Evolutionary conservation across 2,888 invertebrate genomes (phyloP), one percentile per base, ranked within the genome.

Genomic region (Xanthorhoe designata): DNA sequence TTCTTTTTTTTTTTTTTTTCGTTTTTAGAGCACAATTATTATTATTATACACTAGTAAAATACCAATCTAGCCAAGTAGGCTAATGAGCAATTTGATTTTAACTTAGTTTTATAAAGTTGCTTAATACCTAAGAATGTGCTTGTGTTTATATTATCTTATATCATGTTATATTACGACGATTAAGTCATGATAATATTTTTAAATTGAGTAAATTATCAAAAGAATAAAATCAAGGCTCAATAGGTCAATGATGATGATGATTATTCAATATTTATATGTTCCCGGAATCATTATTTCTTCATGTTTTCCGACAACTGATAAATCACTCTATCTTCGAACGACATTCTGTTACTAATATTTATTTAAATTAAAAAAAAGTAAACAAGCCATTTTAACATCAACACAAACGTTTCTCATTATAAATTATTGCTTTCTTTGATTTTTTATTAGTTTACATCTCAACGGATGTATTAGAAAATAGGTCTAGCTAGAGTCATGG

Each of bases 391-490:
- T 59, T 49, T 0, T 24, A 2, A n/a, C 19, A 59, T 64, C 57
- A 66, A 64, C 61, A 62, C 50, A 47, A 57, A 64, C 64, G 56
- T 64, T 52, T 61, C 47, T 64, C 64, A 60, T 50, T 57, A 1
- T 42, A 29, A 64, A 29, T 19, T 64, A 62, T 51, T 13, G 50
- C 19, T 38, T 17, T 55, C 50, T 55, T 62, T 62, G 55, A 56
- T 62, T n/a, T 49, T 51, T 56, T 45, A 42, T 8, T 10, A 51
- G 51, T 19, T 54, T 50, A 15, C 9, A n/a, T 61, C 49, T 50
- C 35, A 61, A 61, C 49, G 50, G 15, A 17, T 15, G 24, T 51
- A 24, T 51, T 50, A 59, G 38, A 15, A 59, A 38, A 59, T 51
- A 10, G 59, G 50, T 50, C 50, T 19, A 8, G 38, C 50, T 19